These are phyloP conservation scores for Dastarcus helophoroides DNA, from an alignment of 2,888 invertebrate species.

Conservation along the genomic window DNA sequence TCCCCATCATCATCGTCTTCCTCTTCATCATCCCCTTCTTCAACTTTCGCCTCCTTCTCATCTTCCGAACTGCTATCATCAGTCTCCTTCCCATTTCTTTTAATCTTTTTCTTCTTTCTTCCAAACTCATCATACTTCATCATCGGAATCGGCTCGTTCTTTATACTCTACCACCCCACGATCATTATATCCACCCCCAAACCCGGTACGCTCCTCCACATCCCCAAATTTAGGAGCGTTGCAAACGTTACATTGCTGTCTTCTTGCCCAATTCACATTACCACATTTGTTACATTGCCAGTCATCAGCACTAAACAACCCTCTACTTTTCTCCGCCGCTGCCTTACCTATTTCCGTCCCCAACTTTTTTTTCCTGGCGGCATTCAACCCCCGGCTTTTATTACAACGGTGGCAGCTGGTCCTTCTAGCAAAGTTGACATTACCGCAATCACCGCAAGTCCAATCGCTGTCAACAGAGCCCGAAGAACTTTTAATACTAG, in stretches of 20 bases:
- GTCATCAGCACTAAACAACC: slow-evolving; percentile 94
- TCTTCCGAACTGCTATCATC: background rate
- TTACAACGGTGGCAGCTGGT: slow-evolving; percentile 87
- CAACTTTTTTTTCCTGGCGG: slow-evolving; percentile 64
- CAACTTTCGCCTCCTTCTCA: slow-evolving; percentile 22
- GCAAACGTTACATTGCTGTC: slow-evolving; percentile 95
- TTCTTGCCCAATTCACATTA: slow-evolving; percentile 98
- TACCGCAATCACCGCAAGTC: slow-evolving; percentile 71
- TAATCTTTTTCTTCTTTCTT: slow-evolving; percentile 28
- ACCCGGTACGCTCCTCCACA: slow-evolving; percentile 68
- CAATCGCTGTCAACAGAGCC: slow-evolving; percentile 39
- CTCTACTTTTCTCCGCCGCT: slow-evolving; percentile 94
- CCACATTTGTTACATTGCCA: slow-evolving; percentile 99
- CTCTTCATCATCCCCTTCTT: slow-evolving; percentile 41
- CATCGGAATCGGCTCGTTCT: slow-evolving; percentile 71
- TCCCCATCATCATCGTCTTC: slow-evolving; percentile 45
- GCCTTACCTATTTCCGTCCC: slow-evolving; percentile 97
- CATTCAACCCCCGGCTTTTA: slow-evolving; percentile 38
- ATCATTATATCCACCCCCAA: slow-evolving; percentile 91
- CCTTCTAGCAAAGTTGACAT: slow-evolving; percentile 89
- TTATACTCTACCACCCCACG: slow-evolving; percentile 93
- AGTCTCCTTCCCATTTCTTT: slow-evolving; percentile 6
- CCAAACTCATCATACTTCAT: slow-evolving; percentile 87
- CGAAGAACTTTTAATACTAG: slow-evolving; percentile 23
- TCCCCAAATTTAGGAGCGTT: slow-evolving; percentile 97